A percentile compares a stretch with the other conserved stretches of the same genome.
Evolutionary conservation across 2,888 invertebrate species (phyloP).

Genomic region (Eucera pruinosa): DNA sequence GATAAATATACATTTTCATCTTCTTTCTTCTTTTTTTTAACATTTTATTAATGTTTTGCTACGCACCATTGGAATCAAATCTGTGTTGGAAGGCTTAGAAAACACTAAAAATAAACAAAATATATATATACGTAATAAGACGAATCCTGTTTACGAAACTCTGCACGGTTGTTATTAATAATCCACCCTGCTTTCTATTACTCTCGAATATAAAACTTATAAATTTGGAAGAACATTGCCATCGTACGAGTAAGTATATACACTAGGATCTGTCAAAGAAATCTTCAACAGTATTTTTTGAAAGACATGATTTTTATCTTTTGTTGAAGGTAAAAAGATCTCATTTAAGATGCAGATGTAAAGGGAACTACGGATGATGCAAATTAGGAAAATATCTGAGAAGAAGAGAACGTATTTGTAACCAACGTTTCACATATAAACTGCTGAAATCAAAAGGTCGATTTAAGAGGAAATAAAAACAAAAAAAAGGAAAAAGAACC

Average conservation of each 20-base stretch:
- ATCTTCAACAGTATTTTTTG: not conserved
- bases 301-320: not conserved
- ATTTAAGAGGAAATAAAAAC: not conserved
- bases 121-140: not conserved
- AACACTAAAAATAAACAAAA: slow-evolving; percentile 20
- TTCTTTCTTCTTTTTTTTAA: slow-evolving; percentile 42
- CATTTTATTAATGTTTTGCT: slow-evolving; percentile 51
- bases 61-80: slow-evolving; percentile 78
- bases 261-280: too few species aligned
- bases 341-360: not conserved
- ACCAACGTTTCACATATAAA: slow-evolving; percentile 41
- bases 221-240: slow-evolving; percentile 16
- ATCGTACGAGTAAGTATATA: not conserved
- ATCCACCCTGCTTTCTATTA: not conserved
- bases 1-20: slow-evolving; percentile 68
- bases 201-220: too few species aligned
- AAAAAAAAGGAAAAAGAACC: not conserved
- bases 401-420: slow-evolving; percentile 37
- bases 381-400: slow-evolving; percentile 17
- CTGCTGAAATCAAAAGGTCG: slow-evolving; percentile 9
- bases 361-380: not conserved
- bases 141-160: slow-evolving; percentile 38
- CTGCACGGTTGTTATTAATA: slow-evolving; percentile 17
- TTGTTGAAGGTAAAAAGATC: not conserved
- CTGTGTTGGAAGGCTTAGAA: slow-evolving; percentile 52